Evolutionary conservation across 2,113 vertebrate genomes (phyloP), one percentile per base, ranked within the genome.

Genomic region (Tenebrosternarchus preto): DNA sequence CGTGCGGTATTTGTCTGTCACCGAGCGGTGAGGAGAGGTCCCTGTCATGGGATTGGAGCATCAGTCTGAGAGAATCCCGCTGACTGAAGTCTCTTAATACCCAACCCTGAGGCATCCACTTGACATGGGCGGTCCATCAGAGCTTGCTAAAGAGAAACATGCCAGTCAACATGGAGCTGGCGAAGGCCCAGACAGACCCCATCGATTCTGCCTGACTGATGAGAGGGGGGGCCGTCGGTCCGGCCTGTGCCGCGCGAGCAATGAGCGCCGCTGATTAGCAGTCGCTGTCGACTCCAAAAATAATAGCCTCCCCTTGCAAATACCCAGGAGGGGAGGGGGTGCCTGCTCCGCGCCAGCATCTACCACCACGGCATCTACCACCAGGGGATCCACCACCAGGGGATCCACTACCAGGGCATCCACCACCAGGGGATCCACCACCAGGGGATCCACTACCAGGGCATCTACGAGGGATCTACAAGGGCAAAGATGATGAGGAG

Each of bases 1-100:
- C 0, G 29, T 39, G 53, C n/a, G 29, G 25, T 57, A 69, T 78
- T 69, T 6, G 27, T 33, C 61, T 16, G 15, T 24, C n/a, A 36
- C 19, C 12, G 8, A 50, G 71, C 9, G 4, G 29, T 22, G 22
- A 61, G 11, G 22, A 78, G 76, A 77, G 11, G 6, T 11, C 43
- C 60, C 15, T 71, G n/a, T 63, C 36, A 15, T 5, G 3, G 20
- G 1, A 39, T n/a, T 50, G 24, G 53, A 60, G 50, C 19, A 50
- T 66, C 63, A 66, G 64, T 76, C 31, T 22, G 24, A 50, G 36
- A 46, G 73, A 63, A 63, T 50, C 50, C n/a, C 16, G 17, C 76
- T 77, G 43, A 76, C 43, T 66, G 53, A 55, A n/a, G 27, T 22
- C 61, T 16, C 27, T 64, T 64, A 64, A 64, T 59, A 22, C 22